Evolutionary conservation across 1,140 invertebrate genomes (phyloP), one percentile per base, ranked within the genome.

Genomic region (Macrosteles quadrilineatus): DNA sequence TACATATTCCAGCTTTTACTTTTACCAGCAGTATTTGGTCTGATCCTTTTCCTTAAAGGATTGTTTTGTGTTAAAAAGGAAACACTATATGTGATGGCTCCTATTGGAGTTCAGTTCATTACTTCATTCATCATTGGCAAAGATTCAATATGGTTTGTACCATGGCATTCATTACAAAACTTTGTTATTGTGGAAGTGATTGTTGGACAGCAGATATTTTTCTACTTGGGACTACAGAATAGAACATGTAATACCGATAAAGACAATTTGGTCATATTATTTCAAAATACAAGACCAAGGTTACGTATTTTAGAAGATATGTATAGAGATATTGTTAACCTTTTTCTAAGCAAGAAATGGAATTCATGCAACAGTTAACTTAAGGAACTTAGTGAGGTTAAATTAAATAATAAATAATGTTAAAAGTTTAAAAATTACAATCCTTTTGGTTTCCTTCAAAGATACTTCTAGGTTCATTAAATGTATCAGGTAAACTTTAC

Each of bases 1-100:
- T 4, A 4, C 14, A 36, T 6, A 36, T 36, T 36, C 14, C 32
- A 4, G 14, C 4, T 36, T 4, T 36, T 36, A 14, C 14, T 4
- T 36, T 6, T 14, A 36, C 32, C 14, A 14, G 47, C n/a, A 50
- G 3, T 19, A 19, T 6, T 50, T 50, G 47, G 3, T 19, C n/a
- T 50, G n/a, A 4, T 50, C 3, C n/a, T 19, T 4, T 3, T 50
- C 4, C 17, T 50, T 4, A 50, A 19, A 23, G 3, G 3, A 19
- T 19, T 23, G n/a, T 53, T 47, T 73, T 53, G 47, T 76, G 70
- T 30, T 75, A 65, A 27, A 45, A 73, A 72, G 9, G 72, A 73
- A 65, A 59, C 72, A n/a, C 57, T 73, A 19, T 27, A 67, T 4
- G 40, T 73, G 31, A 45, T 29, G 25, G 68, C 69, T 17, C 72